Base-by-base conservation (phyloP, 2,113 vertebrate genomes). In the Syngnathoides biaculeatus region DNA sequence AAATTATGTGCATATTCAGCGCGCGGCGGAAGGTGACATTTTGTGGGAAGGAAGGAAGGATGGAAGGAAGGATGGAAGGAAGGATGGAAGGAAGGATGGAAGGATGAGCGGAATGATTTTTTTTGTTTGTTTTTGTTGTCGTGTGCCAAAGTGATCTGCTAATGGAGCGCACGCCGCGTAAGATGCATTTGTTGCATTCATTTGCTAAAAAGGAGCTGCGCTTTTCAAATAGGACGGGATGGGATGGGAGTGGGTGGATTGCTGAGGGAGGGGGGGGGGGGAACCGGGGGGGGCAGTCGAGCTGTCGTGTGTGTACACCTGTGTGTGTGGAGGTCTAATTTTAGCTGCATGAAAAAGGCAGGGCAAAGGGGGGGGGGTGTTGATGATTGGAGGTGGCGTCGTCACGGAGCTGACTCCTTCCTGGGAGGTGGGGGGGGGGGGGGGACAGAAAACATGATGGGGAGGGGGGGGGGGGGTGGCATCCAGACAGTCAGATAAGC, bases 1-100 rank as follows among this genome's bases (percentile, higher is more conserved):
- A 82, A 87, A 88, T 89, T 80, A 90, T 89, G 89, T 83, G 86
- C 89, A 89, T 88, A 87, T 89, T 82, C 84, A 79, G 22, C 20
- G 17, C 35, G 7, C n/a, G 27, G 30, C 70, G 67, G 87, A 88
- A 89, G 89, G 89, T 88, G 89, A 86, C 86, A 87, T 89, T 81
- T 88, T 74, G 73, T 20, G 62, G 43, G 62, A 79, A 77, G 77
- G 69, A 71, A 80, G 67, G 10, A 47, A 69, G 30, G n/a, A n/a
- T 2, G 62, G 64, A 72, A 30, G 55, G 68, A 64, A 45, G 70
- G 74, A 69, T 64, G 75, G 8, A 42, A 56, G 24, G 61, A 35
- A 10, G 30, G 56, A 58, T 38, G 55, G 53, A 22, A 11, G n/a
- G 10, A 22, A 9, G n/a, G 48, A 22, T 22, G n/a, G n/a, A 57